A percentile compares a stretch with the other conserved stretches of the same genome.
phyloP scores from a whole-genome alignment of 2,888 invertebrate species.

The Hyppa rectilinea region DNA sequence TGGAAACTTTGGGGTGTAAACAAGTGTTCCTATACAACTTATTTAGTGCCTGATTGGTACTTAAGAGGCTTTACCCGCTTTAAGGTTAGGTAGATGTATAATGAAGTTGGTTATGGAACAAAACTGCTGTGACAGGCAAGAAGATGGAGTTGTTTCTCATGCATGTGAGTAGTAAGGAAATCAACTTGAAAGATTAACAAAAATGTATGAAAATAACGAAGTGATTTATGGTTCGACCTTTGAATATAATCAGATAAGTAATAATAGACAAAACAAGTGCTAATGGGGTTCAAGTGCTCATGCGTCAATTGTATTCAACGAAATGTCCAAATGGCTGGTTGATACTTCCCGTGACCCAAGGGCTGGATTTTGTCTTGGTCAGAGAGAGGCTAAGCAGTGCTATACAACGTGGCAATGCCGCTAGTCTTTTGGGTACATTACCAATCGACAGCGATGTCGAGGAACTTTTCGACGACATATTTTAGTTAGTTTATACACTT shows the following conservation, averaged over 20 bases:
- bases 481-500: too few species aligned
- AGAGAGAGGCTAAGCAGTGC: too few species aligned
- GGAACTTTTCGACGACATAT: too few species aligned
- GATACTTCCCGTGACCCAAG: too few species aligned
- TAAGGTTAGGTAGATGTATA: constrained; percentile 30
- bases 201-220: neutral
- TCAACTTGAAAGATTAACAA: neutral
- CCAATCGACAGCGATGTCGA: too few species aligned
- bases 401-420: too few species aligned
- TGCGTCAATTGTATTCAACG: too few species aligned
- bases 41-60: constrained; percentile 43
- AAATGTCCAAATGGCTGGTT: too few species aligned
- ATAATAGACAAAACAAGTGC: too few species aligned
- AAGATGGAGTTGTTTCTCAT: neutral
- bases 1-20: constrained; percentile 64
- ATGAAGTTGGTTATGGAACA: constrained; percentile 30
- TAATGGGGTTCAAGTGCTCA: too few species aligned
- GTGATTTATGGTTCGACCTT: neutral
- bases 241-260: neutral
- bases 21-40: constrained; percentile 57
- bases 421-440: too few species aligned
- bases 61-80: constrained; percentile 31
- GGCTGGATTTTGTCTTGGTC: too few species aligned
- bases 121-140: neutral
- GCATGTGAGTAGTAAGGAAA: neutral